Evolutionary conservation across 2,888 invertebrate genomes (phyloP), one percentile per base, ranked within the genome.

Genomic region (Dysmachus trigonus): DNA sequence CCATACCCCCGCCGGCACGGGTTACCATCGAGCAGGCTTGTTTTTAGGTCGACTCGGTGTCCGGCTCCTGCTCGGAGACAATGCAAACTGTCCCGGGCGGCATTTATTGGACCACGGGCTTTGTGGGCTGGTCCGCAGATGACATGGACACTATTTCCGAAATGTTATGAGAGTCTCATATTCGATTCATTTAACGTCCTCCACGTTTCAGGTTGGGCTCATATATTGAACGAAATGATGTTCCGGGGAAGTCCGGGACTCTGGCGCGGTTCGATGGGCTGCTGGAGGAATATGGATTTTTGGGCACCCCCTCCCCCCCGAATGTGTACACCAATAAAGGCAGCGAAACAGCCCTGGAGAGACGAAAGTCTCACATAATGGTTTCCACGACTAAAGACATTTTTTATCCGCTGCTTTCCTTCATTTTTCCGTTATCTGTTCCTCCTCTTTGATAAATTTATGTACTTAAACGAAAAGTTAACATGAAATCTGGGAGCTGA

Each of bases 181-280:
- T 87, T 87, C 87, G 86, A 87, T 87, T 87, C 87, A 87, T 87
- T 87, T 87, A 87, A 87, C 87, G 86, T 87, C 83, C 86, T 87
- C 72, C 86, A 87, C 86, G 86, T 87, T 86, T 87, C 87, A 87
- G 86, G 84, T 87, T 86, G 86, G 86, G 79, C 41, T 86, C 76
- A 77, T 86, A 81, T 62, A 82, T 82, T 51, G 81, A 62, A 62
- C 62, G 62, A 82, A 82, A 74, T 87, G 85, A 87, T 87, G 85
- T 87, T 82, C 41, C 79, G 15, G 33, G 35, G 77, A 51, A 53
- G 85, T 51, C 53, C 51, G 51, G 33, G 27, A 27, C 41, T 18
- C 51, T 72, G 53, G 72, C 72, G 72, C 38, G 35, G 33, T 41
- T 72, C 27, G 85, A 30, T 53, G 22, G 51, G 30, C 15, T 47